phyloP scores from a whole-genome alignment of 2,113 vertebrate species.

The Phrynosoma platyrhinos region DNA sequence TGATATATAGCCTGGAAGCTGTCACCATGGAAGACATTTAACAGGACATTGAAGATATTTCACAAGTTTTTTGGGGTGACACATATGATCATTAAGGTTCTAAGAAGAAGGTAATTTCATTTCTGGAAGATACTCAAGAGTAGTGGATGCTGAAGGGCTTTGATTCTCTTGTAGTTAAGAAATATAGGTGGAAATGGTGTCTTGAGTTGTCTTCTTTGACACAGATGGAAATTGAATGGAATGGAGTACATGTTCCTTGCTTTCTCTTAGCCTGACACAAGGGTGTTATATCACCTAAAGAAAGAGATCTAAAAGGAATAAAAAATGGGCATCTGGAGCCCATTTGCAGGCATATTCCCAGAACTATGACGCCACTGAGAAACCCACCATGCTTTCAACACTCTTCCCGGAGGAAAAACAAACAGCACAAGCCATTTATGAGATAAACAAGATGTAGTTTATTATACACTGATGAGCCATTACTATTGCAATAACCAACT shows the following conservation, averaged over 20 bases:
- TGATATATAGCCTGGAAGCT: neutral
- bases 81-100: neutral
- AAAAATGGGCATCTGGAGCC: constrained; percentile 18
- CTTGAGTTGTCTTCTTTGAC: neutral
- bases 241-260: no score
- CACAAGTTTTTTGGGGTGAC: no score
- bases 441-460: constrained; percentile 43
- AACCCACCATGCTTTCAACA: constrained; percentile 42
- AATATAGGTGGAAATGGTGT: neutral
- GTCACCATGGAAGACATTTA: neutral
- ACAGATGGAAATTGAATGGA: neutral
- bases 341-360: constrained; percentile 38
- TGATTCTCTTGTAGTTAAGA: neutral
- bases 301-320: neutral
- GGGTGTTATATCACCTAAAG: neutral
- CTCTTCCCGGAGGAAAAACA: constrained; percentile 32
- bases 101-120: neutral
- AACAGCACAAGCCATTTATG: constrained; percentile 13
- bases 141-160: neutral
- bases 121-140: neutral
- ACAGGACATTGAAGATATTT: neutral
- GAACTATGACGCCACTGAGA: constrained; percentile 13
- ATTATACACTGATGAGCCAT: constrained; percentile 46
- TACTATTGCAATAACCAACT: constrained; percentile 40
- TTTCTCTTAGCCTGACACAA: neutral